A percentile compares a stretch with the other conserved stretches of the same genome.
These are phyloP conservation scores for Holacanthella duospinosa DNA, from an alignment of 2,888 invertebrate genomes.

Conservation along the genomic window DNA sequence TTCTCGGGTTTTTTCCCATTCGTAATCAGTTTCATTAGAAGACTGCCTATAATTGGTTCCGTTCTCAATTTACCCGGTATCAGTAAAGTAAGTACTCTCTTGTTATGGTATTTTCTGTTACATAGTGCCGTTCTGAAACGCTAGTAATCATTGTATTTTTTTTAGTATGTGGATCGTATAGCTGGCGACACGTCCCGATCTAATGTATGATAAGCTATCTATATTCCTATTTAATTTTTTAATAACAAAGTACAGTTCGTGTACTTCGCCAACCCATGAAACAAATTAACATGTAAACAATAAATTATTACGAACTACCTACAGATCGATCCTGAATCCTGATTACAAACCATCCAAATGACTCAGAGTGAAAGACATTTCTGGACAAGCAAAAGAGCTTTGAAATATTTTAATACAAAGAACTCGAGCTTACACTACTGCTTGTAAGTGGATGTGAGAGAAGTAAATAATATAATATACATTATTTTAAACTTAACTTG, in stretches of 20 bases:
- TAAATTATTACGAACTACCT: too few species aligned
- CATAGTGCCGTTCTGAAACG: not conserved
- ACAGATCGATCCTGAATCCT: too few species aligned
- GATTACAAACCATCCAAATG: too few species aligned
- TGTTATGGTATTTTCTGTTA: not conserved
- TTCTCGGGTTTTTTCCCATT: conserved; percentile 95
- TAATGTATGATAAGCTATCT: conserved; percentile 30
- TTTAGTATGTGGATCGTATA: conserved; percentile 64
- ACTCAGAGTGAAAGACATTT: too few species aligned
- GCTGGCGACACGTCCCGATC: conserved; percentile 57
- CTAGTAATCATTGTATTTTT: conserved; percentile 38
- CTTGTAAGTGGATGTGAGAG: not conserved
- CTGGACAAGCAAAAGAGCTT: too few species aligned
- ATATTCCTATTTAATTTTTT: too few species aligned
- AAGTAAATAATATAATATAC: not conserved
- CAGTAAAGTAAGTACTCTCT: conserved; percentile 56
- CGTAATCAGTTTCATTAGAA: conserved; percentile 83
- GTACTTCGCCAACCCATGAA: too few species aligned
- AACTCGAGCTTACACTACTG: too few species aligned
- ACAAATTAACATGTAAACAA: too few species aligned
- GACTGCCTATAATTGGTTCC: conserved; percentile 82
- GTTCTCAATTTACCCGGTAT: conserved; percentile 81
- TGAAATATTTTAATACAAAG: too few species aligned
- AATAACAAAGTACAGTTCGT: too few species aligned
- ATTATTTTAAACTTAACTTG: not conserved